Evolutionary conservation across 2,888 invertebrate species (phyloP), one percentile per base, ranked within the genome.

Genomic region (Lagria hirta): DNA sequence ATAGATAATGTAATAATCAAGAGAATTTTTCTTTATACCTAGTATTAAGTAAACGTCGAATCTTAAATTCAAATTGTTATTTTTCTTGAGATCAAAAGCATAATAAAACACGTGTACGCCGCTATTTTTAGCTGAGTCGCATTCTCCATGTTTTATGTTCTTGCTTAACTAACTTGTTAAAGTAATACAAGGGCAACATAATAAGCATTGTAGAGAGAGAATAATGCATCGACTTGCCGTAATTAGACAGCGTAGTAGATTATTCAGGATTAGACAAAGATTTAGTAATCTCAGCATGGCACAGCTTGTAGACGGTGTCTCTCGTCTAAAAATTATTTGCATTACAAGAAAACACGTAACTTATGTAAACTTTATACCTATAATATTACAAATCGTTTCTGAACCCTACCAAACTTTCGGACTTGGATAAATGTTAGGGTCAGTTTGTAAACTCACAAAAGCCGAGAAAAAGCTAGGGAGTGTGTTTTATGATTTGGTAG

Each of bases 371-470:
- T 52, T 55, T 52, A 51, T 52, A 42, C 47, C 43, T 48, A 56
- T 52, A 51, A 51, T 54, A 49, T 57, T 53, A 54, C 52, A 47
- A 48, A 56, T 52, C 51, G 41, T 10, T 36, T 33, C 37, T 28
- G 27, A 36, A 47, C 32, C 10, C 24, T 20, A 26, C 33, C 16
- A 47, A 47, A 36, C 23, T 46, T 51, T 28, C 10, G 41, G 47
- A 51, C 54, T 54, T 32, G 48, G 47, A 59, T 55, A 56, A 60
- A 60, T 58, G 61, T 59, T 61, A 54, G 54, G 61, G 60, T 58
- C 60, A 61, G 58, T 57, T 55, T 46, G 43, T 52, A 57, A 58
- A 56, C 51, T 59, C 53, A 58, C 59, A 55, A 48, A 52, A 50
- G 52, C 47, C 36, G 52, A 42, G 48, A 51, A 51, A 49, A 49